A percentile compares a stretch with the other conserved stretches of the same genome.
phyloP scores from a whole-genome alignment of 2,797 vertebrate species.

The Sebastes matsubarae region DNA sequence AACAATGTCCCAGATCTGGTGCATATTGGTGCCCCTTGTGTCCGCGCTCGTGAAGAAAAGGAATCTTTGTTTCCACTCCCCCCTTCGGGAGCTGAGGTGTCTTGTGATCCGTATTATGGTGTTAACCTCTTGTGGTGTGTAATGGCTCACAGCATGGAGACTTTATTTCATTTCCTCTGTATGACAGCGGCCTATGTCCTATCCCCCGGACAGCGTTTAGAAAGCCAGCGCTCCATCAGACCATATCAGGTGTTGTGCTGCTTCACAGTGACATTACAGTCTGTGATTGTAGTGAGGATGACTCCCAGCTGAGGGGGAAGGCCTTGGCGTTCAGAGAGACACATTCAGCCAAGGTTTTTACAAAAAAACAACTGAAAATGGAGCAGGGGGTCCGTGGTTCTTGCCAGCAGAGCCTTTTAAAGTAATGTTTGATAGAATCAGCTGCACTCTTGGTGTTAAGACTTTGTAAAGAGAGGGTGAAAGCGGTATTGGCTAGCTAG shows the following conservation, averaged over 20 bases:
- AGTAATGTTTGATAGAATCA: conserved; percentile 53
- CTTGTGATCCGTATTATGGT: conserved; percentile 83
- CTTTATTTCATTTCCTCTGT: conserved; percentile 64
- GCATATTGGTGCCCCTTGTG: conserved; percentile 57
- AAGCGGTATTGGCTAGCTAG: background rate
- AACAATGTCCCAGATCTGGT: conserved; percentile 65
- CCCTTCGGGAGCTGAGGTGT: conserved; percentile 65
- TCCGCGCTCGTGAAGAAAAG: conserved; percentile 65
- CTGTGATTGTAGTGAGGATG: conserved; percentile 44
- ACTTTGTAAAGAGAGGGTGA: conserved; percentile 18
- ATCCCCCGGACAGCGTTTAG: conserved; percentile 40
- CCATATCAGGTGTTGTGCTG: conserved; percentile 69
- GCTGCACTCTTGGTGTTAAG: background rate
- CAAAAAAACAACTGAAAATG: conserved; percentile 11
- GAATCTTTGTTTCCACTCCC: conserved; percentile 76
- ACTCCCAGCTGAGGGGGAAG: conserved; percentile 24
- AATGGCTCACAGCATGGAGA: conserved; percentile 64
- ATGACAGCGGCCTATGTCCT: conserved; percentile 34
- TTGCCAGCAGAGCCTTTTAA: conserved; percentile 62
- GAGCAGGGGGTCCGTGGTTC: conserved; percentile 15
- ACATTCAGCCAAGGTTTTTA: conserved; percentile 64
- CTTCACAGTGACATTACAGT: conserved; percentile 47
- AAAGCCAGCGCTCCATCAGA: conserved; percentile 23
- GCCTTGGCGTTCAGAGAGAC: conserved; percentile 52
- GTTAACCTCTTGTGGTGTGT: conserved; percentile 76